Conservation (phyloP, 2,113 vertebrate genomes). For the Ranitomeya variabilis region DNA sequence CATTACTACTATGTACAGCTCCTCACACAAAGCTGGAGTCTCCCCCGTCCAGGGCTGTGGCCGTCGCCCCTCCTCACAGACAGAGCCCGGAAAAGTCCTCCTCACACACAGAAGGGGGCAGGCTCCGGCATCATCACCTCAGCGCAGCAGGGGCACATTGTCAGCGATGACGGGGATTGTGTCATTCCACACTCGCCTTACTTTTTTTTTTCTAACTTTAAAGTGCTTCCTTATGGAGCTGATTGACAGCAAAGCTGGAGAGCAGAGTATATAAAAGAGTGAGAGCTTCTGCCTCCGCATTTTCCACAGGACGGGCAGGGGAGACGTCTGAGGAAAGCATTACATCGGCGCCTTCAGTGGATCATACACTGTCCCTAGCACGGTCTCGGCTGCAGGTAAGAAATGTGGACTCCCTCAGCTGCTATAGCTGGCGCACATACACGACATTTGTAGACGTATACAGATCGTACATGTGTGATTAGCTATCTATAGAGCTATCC, state of each 20-base stretch:
- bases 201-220: slow-evolving; percentile 46
- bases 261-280: slow-evolving; percentile 41
- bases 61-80: slow-evolving; percentile 25
- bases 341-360: slow-evolving; percentile 14
- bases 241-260: slow-evolving; percentile 48
- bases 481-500: too few relatives aligned
- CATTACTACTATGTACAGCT: background rate
- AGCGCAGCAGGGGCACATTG: slow-evolving; percentile 4
- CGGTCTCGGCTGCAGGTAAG: background rate
- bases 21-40: slow-evolving; percentile 1
- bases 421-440: background rate
- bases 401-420: background rate
- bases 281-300: background rate
- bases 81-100: slow-evolving; percentile 6
- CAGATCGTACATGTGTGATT: background rate
- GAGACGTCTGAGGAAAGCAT: background rate
- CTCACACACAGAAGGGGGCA: slow-evolving; percentile 32
- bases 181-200: slow-evolving; percentile 37
- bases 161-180: slow-evolving; percentile 49
- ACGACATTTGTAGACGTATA: background rate
- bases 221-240: slow-evolving; percentile 54
- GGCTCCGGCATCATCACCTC: slow-evolving; percentile 50
- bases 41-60: background rate
- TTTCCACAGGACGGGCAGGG: slow-evolving; percentile 21
- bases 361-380: background rate